Evolutionary conservation across 2,113 vertebrate genomes (phyloP).

Genomic region (Lophius piscatorius): DNA sequence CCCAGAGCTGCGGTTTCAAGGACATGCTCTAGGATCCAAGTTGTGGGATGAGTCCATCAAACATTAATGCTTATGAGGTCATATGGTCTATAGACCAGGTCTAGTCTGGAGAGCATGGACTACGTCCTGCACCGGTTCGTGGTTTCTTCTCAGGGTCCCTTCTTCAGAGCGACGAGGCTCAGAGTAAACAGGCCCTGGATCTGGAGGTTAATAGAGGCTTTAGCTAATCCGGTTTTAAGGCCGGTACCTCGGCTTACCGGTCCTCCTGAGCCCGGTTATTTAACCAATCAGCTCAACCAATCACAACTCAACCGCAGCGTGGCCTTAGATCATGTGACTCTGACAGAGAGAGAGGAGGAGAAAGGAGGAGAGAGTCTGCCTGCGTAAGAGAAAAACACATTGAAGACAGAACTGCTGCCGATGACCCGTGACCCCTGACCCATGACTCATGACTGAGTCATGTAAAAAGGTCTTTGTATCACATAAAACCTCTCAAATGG

Average conservation of each 20-base stretch:
- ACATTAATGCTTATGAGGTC: constrained; percentile 71
- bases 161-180: constrained; percentile 49
- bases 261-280: constrained; percentile 74
- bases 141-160: constrained; percentile 20
- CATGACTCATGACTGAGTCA: no score
- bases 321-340: constrained; percentile 21
- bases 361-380: no score
- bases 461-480: no score
- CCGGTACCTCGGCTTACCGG: constrained; percentile 75
- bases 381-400: no score
- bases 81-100: constrained; percentile 1
- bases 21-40: no score
- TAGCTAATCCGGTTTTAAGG: constrained; percentile 82
- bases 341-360: background rate
- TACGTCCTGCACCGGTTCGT: constrained; percentile 9
- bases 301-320: constrained; percentile 59
- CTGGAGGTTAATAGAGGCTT: constrained; percentile 83
- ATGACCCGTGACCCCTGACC: no score
- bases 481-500: no score
- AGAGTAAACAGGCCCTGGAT: constrained; percentile 77
- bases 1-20: no score
- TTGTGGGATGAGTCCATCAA: constrained; percentile 66
- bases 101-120: background rate
- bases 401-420: no score
- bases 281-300: constrained; percentile 65